A percentile compares a stretch with the other conserved stretches of the same genome.
phyloP scores from a whole-genome alignment of 2,797 vertebrate genomes.

The Hapalemur alaotrensis region DNA sequence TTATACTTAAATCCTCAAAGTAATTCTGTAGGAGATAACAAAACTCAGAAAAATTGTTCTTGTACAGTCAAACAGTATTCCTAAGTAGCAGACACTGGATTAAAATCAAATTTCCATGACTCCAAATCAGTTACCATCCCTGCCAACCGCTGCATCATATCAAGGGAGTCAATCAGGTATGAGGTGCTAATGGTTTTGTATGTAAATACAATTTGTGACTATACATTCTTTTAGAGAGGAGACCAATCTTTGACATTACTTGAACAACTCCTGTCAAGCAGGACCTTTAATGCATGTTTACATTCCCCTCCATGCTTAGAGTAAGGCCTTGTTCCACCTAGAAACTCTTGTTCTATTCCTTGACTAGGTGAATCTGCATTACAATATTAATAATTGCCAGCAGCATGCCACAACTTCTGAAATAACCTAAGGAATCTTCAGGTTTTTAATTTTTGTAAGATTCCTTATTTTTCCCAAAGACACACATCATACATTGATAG shows the following conservation, averaged over 20 bases:
- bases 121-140: background rate
- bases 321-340: background rate
- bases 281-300: background rate
- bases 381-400: background rate
- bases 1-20: conserved; percentile 34
- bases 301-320: background rate
- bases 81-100: background rate
- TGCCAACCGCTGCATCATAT: background rate
- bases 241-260: background rate
- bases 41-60: background rate
- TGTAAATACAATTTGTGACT: background rate
- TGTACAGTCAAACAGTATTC: background rate
- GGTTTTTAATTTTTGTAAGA: background rate
- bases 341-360: conserved; percentile 31
- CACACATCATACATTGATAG: background rate
- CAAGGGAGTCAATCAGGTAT: background rate
- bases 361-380: background rate
- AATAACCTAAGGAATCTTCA: background rate
- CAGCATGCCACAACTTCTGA: background rate
- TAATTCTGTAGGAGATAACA: background rate
- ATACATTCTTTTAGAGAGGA: background rate
- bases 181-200: background rate
- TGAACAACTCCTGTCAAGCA: background rate
- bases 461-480: background rate
- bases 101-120: background rate